These are phyloP conservation scores for Enteromius trimaculatus DNA, from an alignment of 2,797 vertebrate genomes.

Conservation along the genomic window DNA sequence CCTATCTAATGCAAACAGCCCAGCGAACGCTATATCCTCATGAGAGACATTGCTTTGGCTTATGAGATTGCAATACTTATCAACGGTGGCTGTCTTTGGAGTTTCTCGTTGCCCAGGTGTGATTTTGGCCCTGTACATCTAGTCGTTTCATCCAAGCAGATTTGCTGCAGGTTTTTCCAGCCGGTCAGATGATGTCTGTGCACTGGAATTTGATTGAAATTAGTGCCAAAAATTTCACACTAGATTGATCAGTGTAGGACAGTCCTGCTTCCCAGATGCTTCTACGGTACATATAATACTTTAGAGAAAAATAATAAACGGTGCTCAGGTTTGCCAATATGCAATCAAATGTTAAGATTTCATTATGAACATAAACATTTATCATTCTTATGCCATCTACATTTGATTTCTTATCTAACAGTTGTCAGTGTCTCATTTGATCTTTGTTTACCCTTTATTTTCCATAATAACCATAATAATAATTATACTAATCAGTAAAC, in stretches of 20 bases:
- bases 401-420: not conserved
- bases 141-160: not conserved
- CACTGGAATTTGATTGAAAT: constrained; percentile 1
- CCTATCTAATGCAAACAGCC: not conserved
- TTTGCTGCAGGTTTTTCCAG: not conserved
- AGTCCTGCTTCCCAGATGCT: not conserved
- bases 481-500: not conserved
- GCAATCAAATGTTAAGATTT: not conserved
- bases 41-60: too few species aligned
- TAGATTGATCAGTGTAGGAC: not conserved
- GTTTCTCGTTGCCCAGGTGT: not conserved
- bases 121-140: too few species aligned
- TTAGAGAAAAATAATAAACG: not conserved
- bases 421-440: not conserved
- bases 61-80: not conserved
- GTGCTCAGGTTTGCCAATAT: not conserved
- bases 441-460: not conserved
- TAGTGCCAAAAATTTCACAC: constrained; percentile 1
- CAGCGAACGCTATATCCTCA: not conserved
- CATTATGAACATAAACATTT: not conserved
- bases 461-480: not conserved
- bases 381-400: not conserved
- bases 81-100: not conserved
- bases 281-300: not conserved
- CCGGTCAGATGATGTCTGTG: not conserved